Evolutionary conservation across 2,888 invertebrate genomes (phyloP), one percentile per base, ranked within the genome.

Genomic region (Calameuta pallipes): DNA sequence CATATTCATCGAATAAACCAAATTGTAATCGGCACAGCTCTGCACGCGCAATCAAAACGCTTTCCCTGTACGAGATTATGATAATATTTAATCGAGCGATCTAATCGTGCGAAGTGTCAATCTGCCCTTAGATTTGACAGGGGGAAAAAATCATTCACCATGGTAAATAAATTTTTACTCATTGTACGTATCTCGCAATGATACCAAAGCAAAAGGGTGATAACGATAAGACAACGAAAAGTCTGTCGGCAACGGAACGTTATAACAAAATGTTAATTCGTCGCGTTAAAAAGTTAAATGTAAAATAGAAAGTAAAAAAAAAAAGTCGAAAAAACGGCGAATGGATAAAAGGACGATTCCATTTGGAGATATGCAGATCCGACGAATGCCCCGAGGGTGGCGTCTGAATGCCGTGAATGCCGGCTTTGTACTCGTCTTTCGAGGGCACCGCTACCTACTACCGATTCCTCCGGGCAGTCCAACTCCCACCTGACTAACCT

Each of bases 311-410:
- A 71, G 31, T 9, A 71, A 71, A 11, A 34, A 71, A 30, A 37
- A 13, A 37, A 41, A 6, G 23, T 23, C 23, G 56, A 56, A 56
- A 33, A 15, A 56, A 56, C 56, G 6, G 56, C 23, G 56, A 34
- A 71, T 71, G 71, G 31, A 9, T 71, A 71, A 34, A 34, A 71
- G 71, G 31, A 71, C 71, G 71, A 71, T 88, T 87, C 85, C 86
- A 86, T 87, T 87, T 86, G 76, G 80, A 85, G 87, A 87, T 87
- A 87, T 87, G 87, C 86, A 87, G 88, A 87, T 87, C 86, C 80
- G 82, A 78, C 85, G 85, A 85, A 85, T 86, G 83, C 85, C 85
- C 82, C 80, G 78, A 84, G 83, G 82, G 81, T 80, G 82, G 80
- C 80, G 78, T 78, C 82, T 82, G 83, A 82, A 84, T 78, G 79